Evolutionary conservation across 92 coral and sea anemone genomes (phyloP).

Genomic region (Pocillopora meandrina): DNA sequence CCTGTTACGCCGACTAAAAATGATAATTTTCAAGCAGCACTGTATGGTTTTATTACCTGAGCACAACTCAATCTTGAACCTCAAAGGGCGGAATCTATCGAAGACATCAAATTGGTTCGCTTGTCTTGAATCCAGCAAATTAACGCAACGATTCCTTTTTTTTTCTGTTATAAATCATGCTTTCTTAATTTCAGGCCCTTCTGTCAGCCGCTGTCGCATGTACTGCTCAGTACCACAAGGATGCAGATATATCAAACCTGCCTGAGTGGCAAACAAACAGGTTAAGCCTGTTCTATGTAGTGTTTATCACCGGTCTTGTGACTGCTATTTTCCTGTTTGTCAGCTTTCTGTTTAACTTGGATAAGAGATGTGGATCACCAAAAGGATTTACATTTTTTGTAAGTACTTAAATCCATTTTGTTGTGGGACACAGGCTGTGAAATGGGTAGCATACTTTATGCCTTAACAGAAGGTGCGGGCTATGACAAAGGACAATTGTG

Average conservation of each 20-base stretch:
- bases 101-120: neutral
- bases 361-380: constrained; percentile 28
- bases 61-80: no score
- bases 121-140: neutral
- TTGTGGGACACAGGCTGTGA: neutral
- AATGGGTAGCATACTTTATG: no score
- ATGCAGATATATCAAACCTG: constrained; percentile 13
- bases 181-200: constrained; percentile 16
- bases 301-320: constrained; percentile 8
- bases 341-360: constrained; percentile 17
- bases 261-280: constrained; percentile 20
- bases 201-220: constrained; percentile 31
- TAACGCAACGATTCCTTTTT: no score
- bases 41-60: no score
- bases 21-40: no score
- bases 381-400: constrained; percentile 27
- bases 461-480: no score
- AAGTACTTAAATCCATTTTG: neutral
- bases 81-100: no score
- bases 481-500: no score
- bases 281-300: constrained; percentile 16
- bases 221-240: constrained; percentile 24
- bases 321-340: constrained; percentile 18
- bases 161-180: neutral
- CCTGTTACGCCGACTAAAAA: no score